Evolutionary conservation across 2,113 vertebrate species (phyloP), one percentile per base, ranked within the genome.

Genomic region (Nibea coibor): DNA sequence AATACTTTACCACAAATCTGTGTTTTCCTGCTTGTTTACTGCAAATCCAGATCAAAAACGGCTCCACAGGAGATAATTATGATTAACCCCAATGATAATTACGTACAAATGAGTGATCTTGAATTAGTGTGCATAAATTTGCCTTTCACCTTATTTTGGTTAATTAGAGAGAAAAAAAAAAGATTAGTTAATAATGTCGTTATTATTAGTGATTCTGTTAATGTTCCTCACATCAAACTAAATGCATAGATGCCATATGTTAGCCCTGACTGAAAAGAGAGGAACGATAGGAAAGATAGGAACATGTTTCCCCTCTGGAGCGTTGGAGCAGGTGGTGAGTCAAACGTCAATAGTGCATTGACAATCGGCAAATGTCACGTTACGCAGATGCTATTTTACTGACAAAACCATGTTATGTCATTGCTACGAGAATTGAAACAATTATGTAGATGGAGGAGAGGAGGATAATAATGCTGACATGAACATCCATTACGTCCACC

Each of bases 321-420:
- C 0, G 4, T 22, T 17, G 61, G 9, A 81, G 73, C 71, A 79
- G 71, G 45, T 84, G 75, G 47, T 45, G 75, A 75, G 66, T 81
- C 47, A 62, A 28, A 31, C 67, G 51, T 71, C 56, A 62, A 68
- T 45, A 22, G 45, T 50, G 24, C 26, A 17, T 4, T 70, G 51
- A 78, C 45, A 67, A 48, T 80, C 68, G 35, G 62, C 45, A 78
- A 68, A 72, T 45, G 69, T 43, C 53, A 75, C 47, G 24, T 67
- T 68, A 47, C 39, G 74, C 45, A 3, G 59, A 64, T 67, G 48
- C 17, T 70, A 0, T 69, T 77, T 67, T 47, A 72, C 31, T 57
- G 28, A 56, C 31, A 64, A 77, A 56, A n/a, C 11, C 56, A 58
- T 2, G 17, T 85, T 51, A 31, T 59, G 56, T 72, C 31, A 51